phyloP scores from a whole-genome alignment of 92 coral and sea anemone species.

The Parazoanthus darwini region DNA sequence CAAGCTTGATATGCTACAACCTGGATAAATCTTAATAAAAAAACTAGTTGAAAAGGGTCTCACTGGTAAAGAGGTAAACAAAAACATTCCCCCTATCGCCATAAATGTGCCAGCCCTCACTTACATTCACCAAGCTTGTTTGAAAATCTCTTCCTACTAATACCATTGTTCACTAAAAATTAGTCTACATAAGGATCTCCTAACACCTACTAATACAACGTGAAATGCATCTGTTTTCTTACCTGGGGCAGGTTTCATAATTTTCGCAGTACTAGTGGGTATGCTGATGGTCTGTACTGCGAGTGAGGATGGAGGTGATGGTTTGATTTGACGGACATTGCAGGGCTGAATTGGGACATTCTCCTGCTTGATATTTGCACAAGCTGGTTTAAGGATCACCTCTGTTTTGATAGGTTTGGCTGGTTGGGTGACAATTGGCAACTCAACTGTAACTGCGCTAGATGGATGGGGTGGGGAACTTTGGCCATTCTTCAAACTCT shows the following conservation, averaged over 20 bases:
- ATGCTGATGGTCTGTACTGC: slow-evolving; percentile 47
- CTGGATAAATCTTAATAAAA: too few species aligned
- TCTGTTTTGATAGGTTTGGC: slow-evolving; percentile 64
- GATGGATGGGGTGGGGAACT: slow-evolving; percentile 75
- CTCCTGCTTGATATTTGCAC: slow-evolving; percentile 65
- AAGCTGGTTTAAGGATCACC: slow-evolving; percentile 63
- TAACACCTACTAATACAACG: too few species aligned
- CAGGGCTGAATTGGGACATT: slow-evolving; percentile 66
- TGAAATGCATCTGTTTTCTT: not conserved
- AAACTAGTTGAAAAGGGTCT: too few species aligned
- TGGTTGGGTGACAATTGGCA: slow-evolving; percentile 41
- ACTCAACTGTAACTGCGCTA: slow-evolving; percentile 49
- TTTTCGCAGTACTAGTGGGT: slow-evolving; percentile 12
- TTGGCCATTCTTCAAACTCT: slow-evolving; percentile 75
- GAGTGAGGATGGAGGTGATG: slow-evolving; percentile 49
- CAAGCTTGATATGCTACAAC: too few species aligned
- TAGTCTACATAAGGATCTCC: slow-evolving; percentile 31
- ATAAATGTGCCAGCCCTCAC: too few species aligned
- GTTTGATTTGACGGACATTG: slow-evolving; percentile 68
- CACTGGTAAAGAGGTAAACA: too few species aligned
- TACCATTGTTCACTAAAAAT: slow-evolving; percentile 24
- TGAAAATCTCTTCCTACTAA: too few species aligned
- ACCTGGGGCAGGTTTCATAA: slow-evolving; percentile 47
- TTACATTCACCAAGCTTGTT: too few species aligned
- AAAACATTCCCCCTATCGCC: too few species aligned